Evolutionary conservation across 2,113 vertebrate genomes (phyloP), one percentile per base, ranked within the genome.

Genomic region (Pontoporia blainvillei): DNA sequence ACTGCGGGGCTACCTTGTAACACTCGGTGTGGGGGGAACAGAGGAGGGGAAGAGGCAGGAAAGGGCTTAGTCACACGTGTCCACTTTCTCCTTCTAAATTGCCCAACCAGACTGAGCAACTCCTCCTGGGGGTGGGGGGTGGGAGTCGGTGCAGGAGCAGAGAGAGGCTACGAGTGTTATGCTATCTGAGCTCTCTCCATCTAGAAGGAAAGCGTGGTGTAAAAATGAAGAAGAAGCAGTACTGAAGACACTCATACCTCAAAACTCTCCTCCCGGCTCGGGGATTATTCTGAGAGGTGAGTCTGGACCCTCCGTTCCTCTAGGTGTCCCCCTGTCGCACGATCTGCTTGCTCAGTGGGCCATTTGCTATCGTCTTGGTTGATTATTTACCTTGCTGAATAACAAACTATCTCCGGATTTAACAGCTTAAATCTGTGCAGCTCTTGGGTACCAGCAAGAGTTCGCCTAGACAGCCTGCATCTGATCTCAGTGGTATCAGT

Each of bases 21-120:
- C 17, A 12, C 34, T 34, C 6, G 1, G 25, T 9, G 1, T 14
- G 20, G 34, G 64, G 75, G 17, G 1, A 0, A 5, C 57, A 29
- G 67, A 25, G 29, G 44, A 34, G 67, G 11, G 31, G 67, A 49
- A 46, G 34, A 23, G 46, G 5, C 17, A 23, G 59, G 44, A 29
- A 36, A 46, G 46, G 23, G 34, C 41, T 3, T 12, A 3, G 21
- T 21, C 17, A 8, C 52, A n/a, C 0, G 4, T 12, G 41, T 5
- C 27, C 7, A 2, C 52, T 52, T 49, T 71, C 41, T 62, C 81
- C 81, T 71, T 61, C 71, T 17, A 6, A 27, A n/a, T 20, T 41
- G 81, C 49, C 20, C 61, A 18, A 15, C 14, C n/a, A 31, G 46
- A 52, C 0, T 21, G 6, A 72, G 54, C 36, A 5, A 8, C 36